Evolutionary conservation across 2,113 vertebrate species (phyloP).

Genomic region (Glaucomys volans): DNA sequence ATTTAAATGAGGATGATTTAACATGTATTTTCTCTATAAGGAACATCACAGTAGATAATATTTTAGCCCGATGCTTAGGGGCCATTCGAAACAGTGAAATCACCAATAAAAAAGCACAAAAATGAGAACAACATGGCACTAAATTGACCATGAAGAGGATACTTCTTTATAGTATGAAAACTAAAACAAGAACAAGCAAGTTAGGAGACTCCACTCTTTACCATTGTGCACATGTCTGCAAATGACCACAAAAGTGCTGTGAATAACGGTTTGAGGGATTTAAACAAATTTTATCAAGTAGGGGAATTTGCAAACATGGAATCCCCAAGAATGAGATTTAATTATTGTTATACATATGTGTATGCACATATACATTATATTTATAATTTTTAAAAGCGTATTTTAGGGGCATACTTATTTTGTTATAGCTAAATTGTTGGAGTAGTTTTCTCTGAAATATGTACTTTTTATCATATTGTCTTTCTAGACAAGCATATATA

Average conservation of each 20-base stretch:
- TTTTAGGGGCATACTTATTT: background rate
- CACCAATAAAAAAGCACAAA: constrained; percentile 9
- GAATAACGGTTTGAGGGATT: constrained; percentile 6
- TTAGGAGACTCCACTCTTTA: background rate
- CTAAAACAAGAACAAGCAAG: background rate
- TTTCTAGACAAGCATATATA: background rate
- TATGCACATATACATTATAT: background rate
- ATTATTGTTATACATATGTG: background rate
- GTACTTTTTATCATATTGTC: background rate
- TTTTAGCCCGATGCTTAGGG: background rate
- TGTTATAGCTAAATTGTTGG: constrained; percentile 4
- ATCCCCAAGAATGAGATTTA: background rate
- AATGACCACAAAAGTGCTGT: background rate
- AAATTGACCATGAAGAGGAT: background rate
- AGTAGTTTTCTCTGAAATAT: constrained; percentile 28
- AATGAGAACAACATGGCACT: background rate
- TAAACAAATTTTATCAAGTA: constrained; percentile 27
- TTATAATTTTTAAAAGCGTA: background rate
- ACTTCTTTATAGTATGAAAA: background rate
- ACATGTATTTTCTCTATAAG: background rate
- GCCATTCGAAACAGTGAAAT: constrained; percentile 28
- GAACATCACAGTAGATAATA: background rate
- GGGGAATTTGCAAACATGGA: background rate
- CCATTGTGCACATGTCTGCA: background rate
- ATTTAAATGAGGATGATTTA: background rate